Conservation (phyloP, 1,140 invertebrate genomes). For the Brachionus rubens region DNA sequence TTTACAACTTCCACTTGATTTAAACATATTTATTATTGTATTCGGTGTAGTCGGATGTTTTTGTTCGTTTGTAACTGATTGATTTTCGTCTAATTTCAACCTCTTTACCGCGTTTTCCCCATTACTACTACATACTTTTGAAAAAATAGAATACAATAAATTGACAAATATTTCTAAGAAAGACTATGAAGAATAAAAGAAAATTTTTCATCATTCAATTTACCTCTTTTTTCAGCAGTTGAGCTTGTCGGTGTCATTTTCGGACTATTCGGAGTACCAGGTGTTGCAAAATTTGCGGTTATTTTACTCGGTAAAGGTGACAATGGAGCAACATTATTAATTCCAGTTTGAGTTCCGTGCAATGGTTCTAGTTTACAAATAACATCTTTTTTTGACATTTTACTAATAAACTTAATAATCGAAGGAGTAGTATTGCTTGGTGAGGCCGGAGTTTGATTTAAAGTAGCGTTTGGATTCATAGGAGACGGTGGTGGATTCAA, state of each 20-base stretch:
- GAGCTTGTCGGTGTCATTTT: constrained; percentile 13
- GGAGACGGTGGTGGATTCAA: neutral
- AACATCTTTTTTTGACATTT: constrained; percentile 43
- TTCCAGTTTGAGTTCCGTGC: neutral
- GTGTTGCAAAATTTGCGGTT: neutral
- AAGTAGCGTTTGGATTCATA: neutral
- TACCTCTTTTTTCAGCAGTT: constrained; percentile 27
- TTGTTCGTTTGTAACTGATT: constrained; percentile 25
- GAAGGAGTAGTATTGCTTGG: constrained; percentile 23
- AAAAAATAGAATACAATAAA: neutral
- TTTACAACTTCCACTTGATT: neutral
- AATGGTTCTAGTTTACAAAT: constrained; percentile 11
- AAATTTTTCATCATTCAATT: no score
- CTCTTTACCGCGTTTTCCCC: constrained; percentile 39
- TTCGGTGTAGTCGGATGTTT: neutral
- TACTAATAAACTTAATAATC: constrained; percentile 43
- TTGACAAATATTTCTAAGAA: neutral
- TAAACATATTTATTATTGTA: constrained; percentile 23
- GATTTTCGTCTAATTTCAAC: constrained; percentile 22
- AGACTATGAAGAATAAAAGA: neutral
- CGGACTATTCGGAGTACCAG: constrained; percentile 4
- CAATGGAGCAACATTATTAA: neutral
- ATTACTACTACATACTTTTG: constrained; percentile 23
- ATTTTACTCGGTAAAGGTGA: neutral
- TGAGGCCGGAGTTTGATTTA: neutral